Evolutionary conservation across 2,888 invertebrate species (phyloP), one percentile per base, ranked within the genome.

Genomic region (Eledona agricola): DNA sequence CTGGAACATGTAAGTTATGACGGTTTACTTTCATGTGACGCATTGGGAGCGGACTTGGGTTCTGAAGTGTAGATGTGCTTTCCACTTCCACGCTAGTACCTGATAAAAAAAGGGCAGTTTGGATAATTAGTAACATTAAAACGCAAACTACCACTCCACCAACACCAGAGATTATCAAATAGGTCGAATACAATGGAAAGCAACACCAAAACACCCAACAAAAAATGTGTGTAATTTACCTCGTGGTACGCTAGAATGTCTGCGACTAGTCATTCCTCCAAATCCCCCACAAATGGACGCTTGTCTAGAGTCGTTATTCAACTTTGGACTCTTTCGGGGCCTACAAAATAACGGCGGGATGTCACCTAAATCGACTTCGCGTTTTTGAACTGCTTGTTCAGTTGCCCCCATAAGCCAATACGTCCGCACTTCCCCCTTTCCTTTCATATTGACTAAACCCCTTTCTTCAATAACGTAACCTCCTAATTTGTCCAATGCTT

Each of bases 361-460:
- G 60, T 90, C 88, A 38, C 83, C 84, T 56, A 87, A 79, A 66
- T 90, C 88, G 23, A 87, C 85, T 35, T 84, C 83, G 64, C 89
- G 78, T 73, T 86, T 86, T 69, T 90, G 89, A 51, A 93, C 87
- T 20, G 93, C 92, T 60, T 85, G 85, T 55, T 92, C 92, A 1
- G 87, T 89, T 4, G 92, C 91, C 17, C 87, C 88, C 1, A 82
- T 76, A 49, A 91, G 77, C 91, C 91, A 91, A 68, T 84, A 90
- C 0, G 91, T 91, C 66, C 81, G 80, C 0, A 90, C 84, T 73
- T 88, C 81, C 15, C 94, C 94, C 73, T 94, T 95, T 11, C 94
- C 94, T 74, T 95, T 94, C 83, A 94, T 88, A 54, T 85, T 81
- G 37, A 94, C 89, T 25, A 87, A 72, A 15, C 94, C 94, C 2